These are phyloP conservation scores for Corythoichthys haematopterus DNA, from an alignment of 2,113 vertebrate genomes.

Conservation along the genomic window DNA sequence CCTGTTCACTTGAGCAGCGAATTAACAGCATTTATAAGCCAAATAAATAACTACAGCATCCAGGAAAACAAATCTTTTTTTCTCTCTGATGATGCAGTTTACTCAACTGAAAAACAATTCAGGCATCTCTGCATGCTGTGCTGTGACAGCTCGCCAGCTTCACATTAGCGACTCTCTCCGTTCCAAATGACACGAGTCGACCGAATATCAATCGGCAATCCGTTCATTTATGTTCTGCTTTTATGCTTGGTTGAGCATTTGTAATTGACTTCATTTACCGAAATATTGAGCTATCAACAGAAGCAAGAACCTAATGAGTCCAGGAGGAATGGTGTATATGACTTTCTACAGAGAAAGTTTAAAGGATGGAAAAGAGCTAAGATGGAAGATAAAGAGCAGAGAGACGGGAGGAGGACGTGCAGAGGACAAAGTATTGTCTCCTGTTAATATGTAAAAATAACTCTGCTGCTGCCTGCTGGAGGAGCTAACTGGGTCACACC, in stretches of 20 bases:
- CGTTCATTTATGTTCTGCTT: neutral
- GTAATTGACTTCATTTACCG: neutral
- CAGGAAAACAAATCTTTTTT: neutral
- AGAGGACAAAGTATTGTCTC: conserved; percentile 68
- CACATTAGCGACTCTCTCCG: neutral
- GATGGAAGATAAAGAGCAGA: conserved; percentile 40
- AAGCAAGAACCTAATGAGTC: conserved; percentile 8
- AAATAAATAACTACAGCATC: neutral
- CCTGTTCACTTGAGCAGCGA: neutral
- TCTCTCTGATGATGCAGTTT: neutral
- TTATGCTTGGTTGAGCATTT: neutral
- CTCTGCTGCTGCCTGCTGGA: conserved; percentile 62
- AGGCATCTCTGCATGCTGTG: neutral
- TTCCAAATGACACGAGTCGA: neutral
- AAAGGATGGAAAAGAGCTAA: conserved; percentile 17
- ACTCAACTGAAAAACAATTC: neutral
- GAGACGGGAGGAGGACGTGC: conserved; percentile 40
- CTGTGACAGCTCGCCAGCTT: no score
- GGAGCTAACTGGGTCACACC: conserved; percentile 75
- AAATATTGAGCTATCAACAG: conserved; percentile 1
- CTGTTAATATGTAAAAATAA: conserved; percentile 75
- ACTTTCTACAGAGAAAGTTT: conserved; percentile 14
- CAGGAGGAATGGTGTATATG: conserved; percentile 8
- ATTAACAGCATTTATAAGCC: neutral
- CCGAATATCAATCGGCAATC: neutral